Conservation (phyloP, 1,140 invertebrate genomes). For the Pinna nobilis region DNA sequence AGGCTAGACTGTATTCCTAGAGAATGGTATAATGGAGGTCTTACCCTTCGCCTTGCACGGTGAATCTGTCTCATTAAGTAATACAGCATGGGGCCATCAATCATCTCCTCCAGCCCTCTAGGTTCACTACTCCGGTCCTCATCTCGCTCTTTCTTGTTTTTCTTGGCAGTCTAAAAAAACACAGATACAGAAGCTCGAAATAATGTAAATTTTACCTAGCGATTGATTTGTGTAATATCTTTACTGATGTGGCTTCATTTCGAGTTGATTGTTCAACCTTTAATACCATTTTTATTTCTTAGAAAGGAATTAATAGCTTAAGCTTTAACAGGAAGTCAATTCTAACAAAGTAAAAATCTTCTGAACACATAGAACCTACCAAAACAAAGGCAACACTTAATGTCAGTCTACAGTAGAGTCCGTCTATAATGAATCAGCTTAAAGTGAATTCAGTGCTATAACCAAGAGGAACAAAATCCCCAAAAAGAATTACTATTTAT, state of each 20-base stretch:
- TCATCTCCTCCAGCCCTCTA: conserved; percentile 63
- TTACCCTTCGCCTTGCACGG: conserved; percentile 61
- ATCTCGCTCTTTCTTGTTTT: conserved; percentile 76
- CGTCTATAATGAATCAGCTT: no score
- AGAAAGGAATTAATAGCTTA: neutral
- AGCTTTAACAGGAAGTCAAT: no score
- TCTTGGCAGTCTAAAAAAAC: conserved; percentile 69
- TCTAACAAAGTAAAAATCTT: no score
- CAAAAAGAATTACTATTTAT: no score
- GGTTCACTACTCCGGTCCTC: conserved; percentile 73
- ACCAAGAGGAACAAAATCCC: no score
- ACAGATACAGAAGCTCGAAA: neutral
- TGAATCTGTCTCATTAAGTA: conserved; percentile 78
- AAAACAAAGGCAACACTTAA: neutral
- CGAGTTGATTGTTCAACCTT: neutral
- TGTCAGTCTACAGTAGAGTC: no score
- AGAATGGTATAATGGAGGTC: neutral
- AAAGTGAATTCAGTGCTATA: no score
- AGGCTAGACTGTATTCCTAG: neutral
- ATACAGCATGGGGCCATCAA: conserved; percentile 79
- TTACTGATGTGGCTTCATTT: neutral
- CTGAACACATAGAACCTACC: no score
- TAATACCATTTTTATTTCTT: neutral
- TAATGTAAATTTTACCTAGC: neutral
- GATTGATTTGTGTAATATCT: neutral